Conservation (phyloP, 2,113 vertebrate species). For the Ptyas mucosa region DNA sequence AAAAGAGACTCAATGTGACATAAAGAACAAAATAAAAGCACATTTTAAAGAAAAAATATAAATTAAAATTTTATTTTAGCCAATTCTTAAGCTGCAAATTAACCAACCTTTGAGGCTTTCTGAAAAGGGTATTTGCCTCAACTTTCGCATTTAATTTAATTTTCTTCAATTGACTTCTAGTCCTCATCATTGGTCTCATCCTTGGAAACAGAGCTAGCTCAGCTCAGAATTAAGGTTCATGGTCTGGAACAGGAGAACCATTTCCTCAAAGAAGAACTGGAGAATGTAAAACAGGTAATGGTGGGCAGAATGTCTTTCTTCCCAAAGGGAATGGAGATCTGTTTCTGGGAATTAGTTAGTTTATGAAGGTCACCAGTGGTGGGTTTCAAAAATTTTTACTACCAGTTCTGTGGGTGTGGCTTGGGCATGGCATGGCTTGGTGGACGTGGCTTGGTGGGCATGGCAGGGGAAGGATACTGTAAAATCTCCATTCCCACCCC, state of each 20-base stretch:
- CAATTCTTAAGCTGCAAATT: background rate
- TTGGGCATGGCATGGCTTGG: too few species aligned
- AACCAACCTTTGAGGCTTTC: background rate
- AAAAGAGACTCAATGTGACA: background rate
- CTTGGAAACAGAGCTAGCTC: conserved; percentile 78
- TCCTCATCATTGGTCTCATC: conserved; percentile 71
- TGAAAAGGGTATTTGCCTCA: background rate
- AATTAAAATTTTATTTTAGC: background rate
- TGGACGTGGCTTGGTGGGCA: too few species aligned
- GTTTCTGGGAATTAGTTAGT: background rate
- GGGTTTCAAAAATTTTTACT: too few species aligned
- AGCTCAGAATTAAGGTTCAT: conserved; percentile 71
- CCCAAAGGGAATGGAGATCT: background rate
- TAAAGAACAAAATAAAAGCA: background rate
- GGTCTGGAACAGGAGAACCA: conserved; percentile 77
- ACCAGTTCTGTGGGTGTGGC: too few species aligned
- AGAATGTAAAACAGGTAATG: conserved; percentile 67
- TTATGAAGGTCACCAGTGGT: background rate
- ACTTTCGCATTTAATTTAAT: background rate
- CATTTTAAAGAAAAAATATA: background rate
- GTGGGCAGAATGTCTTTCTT: background rate
- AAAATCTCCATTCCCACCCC: too few species aligned
- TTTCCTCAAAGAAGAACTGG: conserved; percentile 76
- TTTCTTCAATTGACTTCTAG: conserved; percentile 40
- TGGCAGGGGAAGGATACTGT: too few species aligned